Evolutionary conservation across 2,797 vertebrate species (phyloP), one percentile per base, ranked within the genome.

Genomic region (Chrysolophus pictus): DNA sequence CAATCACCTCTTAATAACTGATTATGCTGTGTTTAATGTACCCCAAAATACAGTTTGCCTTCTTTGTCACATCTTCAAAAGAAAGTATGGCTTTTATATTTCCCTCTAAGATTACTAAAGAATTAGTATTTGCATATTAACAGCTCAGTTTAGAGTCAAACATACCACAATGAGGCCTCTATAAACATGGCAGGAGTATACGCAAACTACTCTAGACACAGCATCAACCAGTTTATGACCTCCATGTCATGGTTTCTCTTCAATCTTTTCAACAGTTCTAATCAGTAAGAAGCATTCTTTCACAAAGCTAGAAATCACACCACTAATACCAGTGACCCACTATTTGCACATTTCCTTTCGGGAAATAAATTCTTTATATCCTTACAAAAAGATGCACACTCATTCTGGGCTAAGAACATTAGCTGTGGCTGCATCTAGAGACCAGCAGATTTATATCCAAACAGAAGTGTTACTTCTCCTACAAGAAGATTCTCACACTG

Each of bases 151-250:
- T 67, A 84, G 7, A 88, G 22, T 14, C 44, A 84, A 64, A 81
- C n/a, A 35, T 10, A 78, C 9, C 39, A 35, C 24, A 39, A 1
- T 1, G 3, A 78, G 37, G 15, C 31, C 26, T 63, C 68, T 39
- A 17, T 19, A 72, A 90, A 65, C 5, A 29, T 2, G 0, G 60
- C 10, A n/a, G 10, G 56, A 67, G 31, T 55, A 41, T 10, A 74
- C 4, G 7, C 14, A 22, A 14, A 41, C 24, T 74, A 33, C 6
- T 11, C 14, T 3, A 77, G 31, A 72, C 6, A 84, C 0, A 0
- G n/a, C 23, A 88, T 72, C 14, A 26, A 65, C 21, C 22, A 65
- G 9, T 24, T 79, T 80, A 49, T 84, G 14, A 33, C 3, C 11
- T 53, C 37, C 16, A 44, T 12, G 11, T 18, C 28, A 41, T 41